These are phyloP conservation scores for Calonectris borealis DNA, from an alignment of 2,113 vertebrate genomes.

Conservation along the genomic window DNA sequence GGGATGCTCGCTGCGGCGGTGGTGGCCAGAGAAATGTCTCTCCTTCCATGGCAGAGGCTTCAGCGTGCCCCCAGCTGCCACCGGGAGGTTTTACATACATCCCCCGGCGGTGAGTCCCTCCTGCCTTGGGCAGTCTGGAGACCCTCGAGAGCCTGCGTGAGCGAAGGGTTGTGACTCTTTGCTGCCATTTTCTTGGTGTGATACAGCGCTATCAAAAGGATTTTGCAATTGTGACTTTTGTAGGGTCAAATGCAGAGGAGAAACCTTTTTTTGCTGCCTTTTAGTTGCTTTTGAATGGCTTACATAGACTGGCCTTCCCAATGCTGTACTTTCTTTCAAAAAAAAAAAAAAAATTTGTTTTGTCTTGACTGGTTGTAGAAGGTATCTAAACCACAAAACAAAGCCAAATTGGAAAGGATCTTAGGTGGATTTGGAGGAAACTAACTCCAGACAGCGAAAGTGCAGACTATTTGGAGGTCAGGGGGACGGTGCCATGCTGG, in stretches of 20 bases:
- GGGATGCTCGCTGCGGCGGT: fast-evolving
- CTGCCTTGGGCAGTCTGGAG: not conserved
- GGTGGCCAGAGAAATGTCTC: not conserved
- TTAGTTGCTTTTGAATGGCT: not conserved
- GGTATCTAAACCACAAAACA: not conserved
- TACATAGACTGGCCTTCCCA: not conserved
- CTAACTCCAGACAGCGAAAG: not conserved
- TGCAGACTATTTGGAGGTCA: not conserved
- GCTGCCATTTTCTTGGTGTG: not conserved
- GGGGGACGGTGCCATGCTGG: fast-evolving
- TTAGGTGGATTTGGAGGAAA: not conserved
- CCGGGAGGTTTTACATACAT: fast-evolving
- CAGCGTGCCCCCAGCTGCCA: not conserved
- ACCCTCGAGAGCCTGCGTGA: fast-evolving
- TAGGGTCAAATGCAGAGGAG: not conserved
- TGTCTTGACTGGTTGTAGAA: not conserved
- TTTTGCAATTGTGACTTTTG: not conserved
- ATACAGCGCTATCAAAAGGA: not conserved
- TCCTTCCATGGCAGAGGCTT: not conserved
- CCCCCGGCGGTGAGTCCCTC: fast-evolving
- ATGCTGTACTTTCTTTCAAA: not conserved
- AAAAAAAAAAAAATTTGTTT: not conserved
- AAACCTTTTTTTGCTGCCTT: not conserved
- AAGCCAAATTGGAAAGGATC: not conserved
- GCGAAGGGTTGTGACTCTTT: not conserved